Conservation (phyloP, 2,797 vertebrate species). For the Corythornis leucogaster region DNA sequence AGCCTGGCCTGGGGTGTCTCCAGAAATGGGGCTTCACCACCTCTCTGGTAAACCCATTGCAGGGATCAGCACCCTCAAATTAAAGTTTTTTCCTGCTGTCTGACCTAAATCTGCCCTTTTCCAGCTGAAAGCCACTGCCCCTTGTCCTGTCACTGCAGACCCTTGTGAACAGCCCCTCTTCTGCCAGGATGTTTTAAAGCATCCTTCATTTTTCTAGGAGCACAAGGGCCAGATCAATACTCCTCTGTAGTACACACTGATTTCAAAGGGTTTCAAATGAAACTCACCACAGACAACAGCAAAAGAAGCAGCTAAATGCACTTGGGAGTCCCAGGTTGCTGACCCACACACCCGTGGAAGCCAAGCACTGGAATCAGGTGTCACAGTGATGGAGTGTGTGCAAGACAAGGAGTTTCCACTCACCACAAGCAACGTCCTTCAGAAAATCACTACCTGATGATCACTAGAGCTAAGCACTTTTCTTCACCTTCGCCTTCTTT, state of each 20-base stretch:
- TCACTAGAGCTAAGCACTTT: background rate
- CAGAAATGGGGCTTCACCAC: too few relatives aligned
- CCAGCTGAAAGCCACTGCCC: too few relatives aligned
- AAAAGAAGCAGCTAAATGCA: background rate
- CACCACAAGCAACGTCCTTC: fast-evolving
- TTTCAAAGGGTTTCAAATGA: background rate
- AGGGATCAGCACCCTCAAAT: too few relatives aligned
- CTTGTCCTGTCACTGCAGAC: too few relatives aligned
- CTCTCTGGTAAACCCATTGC: too few relatives aligned
- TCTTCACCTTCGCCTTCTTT: background rate
- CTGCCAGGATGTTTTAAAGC: background rate
- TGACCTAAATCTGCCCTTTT: too few relatives aligned
- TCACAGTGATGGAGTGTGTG: background rate
- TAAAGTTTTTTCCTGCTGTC: too few relatives aligned
- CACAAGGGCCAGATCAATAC: background rate
- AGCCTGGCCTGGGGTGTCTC: too few relatives aligned
- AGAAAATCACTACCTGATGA: background rate
- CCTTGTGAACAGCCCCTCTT: too few relatives aligned
- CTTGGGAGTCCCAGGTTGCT: background rate
- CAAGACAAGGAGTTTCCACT: background rate
- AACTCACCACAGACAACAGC: background rate
- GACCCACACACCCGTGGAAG: background rate
- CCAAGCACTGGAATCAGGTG: background rate
- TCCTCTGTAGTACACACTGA: background rate
- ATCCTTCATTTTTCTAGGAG: background rate